Evolutionary conservation across 2,888 invertebrate species (phyloP).

Genomic region (Bellardia pandia): DNA sequence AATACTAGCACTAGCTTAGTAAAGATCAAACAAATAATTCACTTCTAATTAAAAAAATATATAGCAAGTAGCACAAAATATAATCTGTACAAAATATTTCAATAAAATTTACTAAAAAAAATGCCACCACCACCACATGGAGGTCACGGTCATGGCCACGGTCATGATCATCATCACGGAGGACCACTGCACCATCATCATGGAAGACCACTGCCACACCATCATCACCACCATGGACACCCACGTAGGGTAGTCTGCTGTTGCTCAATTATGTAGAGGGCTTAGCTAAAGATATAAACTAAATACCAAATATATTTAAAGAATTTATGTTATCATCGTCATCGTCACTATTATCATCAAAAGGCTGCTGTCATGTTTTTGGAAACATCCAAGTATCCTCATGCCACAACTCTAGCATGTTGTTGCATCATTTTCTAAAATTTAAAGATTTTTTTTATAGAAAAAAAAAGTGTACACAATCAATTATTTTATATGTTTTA

Average conservation of each 20-base stretch:
- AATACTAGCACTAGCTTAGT: not conserved
- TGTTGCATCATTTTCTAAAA: no score
- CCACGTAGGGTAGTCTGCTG: constrained; percentile 73
- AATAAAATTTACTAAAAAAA: constrained; percentile 3
- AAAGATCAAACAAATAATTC: not conserved
- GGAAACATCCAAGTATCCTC: no score
- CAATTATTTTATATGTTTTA: no score
- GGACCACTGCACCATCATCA: constrained; percentile 69
- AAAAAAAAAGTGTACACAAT: no score
- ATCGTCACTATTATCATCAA: no score
- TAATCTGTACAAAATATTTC: not conserved
- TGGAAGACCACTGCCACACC: constrained; percentile 69
- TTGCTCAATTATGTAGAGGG: constrained; percentile 75
- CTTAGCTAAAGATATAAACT: not conserved
- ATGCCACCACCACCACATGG: constrained; percentile 75
- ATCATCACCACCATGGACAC: constrained; percentile 70
- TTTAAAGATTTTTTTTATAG: no score
- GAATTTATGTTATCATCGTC: no score
- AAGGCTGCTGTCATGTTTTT: no score
- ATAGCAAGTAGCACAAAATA: not conserved
- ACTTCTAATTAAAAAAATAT: no score
- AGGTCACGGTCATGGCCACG: constrained; percentile 41
- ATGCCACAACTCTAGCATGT: no score
- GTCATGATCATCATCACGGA: constrained; percentile 14
- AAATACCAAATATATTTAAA: not conserved